These are phyloP conservation scores for Chouioia cunea DNA, from an alignment of 2,888 invertebrate species.

Conservation along the genomic window DNA sequence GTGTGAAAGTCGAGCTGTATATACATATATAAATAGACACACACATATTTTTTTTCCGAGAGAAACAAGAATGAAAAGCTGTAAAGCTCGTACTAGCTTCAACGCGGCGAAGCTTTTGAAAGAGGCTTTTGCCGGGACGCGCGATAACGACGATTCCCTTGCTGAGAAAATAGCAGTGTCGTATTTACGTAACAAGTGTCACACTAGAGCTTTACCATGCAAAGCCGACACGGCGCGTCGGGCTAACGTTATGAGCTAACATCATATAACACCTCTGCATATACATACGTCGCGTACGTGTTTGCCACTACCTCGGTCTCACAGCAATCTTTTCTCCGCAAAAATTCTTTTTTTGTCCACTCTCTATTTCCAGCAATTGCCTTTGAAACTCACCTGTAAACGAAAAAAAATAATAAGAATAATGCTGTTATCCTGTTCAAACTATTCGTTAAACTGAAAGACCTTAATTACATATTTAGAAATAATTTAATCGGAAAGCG, in stretches of 20 bases:
- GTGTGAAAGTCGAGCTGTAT: too few species aligned
- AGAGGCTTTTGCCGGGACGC: slow-evolving; percentile 11
- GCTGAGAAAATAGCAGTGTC: slow-evolving; percentile 31
- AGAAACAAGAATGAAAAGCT: slow-evolving; percentile 12
- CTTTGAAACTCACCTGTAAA: too few species aligned
- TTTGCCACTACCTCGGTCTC: slow-evolving; percentile 34
- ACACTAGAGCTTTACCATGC: slow-evolving; percentile 55
- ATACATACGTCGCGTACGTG: slow-evolving; percentile 46
- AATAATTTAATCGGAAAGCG: too few species aligned
- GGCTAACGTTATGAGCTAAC: slow-evolving; percentile 58
- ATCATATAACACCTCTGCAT: slow-evolving; percentile 46
- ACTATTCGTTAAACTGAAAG: too few species aligned
- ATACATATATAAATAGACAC: too few species aligned
- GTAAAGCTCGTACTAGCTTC: slow-evolving; percentile 1
- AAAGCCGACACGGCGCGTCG: slow-evolving; percentile 63
- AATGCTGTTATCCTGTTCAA: too few species aligned
- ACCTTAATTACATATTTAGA: too few species aligned
- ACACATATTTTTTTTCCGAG: too few species aligned
- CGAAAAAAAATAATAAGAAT: too few species aligned
- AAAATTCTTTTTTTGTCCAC: too few species aligned
- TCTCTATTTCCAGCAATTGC: too few species aligned
- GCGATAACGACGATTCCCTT: slow-evolving; percentile 15
- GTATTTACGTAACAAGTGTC: slow-evolving; percentile 62
- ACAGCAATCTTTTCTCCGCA: too few species aligned
- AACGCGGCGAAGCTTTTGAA: neutral